These are phyloP conservation scores for Sebastes hubbsi DNA, from an alignment of 2,797 vertebrate species.

Conservation along the genomic window DNA sequence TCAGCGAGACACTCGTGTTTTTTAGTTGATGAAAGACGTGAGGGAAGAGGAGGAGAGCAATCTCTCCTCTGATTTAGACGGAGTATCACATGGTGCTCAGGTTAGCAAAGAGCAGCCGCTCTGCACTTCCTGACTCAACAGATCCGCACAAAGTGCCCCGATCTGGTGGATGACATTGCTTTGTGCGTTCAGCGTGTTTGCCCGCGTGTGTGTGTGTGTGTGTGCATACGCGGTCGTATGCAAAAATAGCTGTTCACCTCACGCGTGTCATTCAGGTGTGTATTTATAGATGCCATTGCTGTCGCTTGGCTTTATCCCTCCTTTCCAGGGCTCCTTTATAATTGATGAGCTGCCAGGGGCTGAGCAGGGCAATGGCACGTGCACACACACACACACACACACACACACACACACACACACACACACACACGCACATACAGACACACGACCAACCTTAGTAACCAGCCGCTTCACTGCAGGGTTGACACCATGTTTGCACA, in stretches of 20 bases:
- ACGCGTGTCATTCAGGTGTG: conserved; percentile 65
- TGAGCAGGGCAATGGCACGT: conserved; percentile 50
- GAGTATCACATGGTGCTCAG: conserved; percentile 40
- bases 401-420: conserved; percentile 35
- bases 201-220: background rate
- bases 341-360: conserved; percentile 77
- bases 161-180: conserved; percentile 52
- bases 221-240: conserved; percentile 8
- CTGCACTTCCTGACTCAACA: conserved; percentile 35
- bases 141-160: conserved; percentile 44
- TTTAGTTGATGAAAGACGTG: conserved; percentile 51
- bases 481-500: conserved; percentile 49
- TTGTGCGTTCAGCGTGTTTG: background rate
- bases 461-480: conserved; percentile 50
- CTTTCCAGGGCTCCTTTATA: conserved; percentile 70
- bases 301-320: conserved; percentile 60
- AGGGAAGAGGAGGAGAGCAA: conserved; percentile 26
- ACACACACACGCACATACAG: conserved; percentile 38
- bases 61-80: conserved; percentile 45
- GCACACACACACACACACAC: conserved; percentile 38
- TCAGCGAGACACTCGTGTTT: conserved; percentile 31
- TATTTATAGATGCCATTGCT: conserved; percentile 78
- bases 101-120: conserved; percentile 28
- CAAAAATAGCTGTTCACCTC: conserved; percentile 69
- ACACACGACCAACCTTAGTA: conserved; percentile 43